Conservation (phyloP, 1,140 invertebrate species). For the Cheumatopsyche charites region DNA sequence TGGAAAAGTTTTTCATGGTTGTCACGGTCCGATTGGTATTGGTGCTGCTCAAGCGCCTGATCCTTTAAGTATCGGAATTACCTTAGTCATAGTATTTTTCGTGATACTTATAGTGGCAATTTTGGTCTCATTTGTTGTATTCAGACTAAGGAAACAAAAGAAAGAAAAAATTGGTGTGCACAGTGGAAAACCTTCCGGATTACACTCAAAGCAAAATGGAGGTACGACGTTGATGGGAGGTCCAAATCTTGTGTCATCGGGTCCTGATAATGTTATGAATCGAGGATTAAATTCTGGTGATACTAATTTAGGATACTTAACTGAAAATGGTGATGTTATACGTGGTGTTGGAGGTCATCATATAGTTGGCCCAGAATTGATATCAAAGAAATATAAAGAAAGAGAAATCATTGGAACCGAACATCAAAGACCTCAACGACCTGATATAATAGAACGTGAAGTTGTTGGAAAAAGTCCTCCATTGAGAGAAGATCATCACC, state of each 20-base stretch:
- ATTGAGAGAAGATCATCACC: constrained; percentile 76
- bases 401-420: constrained; percentile 74
- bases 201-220: constrained; percentile 71
- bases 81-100: constrained; percentile 93
- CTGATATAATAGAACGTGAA: constrained; percentile 92
- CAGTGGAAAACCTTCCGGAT: constrained; percentile 61
- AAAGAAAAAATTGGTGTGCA: constrained; percentile 77
- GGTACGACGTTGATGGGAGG: constrained; percentile 61
- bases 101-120: constrained; percentile 87
- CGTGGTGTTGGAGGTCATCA: constrained; percentile 70
- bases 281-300: constrained; percentile 64
- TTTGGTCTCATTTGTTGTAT: constrained; percentile 87
- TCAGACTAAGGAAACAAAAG: constrained; percentile 81
- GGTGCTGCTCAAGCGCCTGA: constrained; percentile 79
- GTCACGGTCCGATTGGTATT: constrained; percentile 72
- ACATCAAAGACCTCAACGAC: constrained; percentile 75
- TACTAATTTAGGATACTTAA: constrained; percentile 67
- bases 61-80: constrained; percentile 88
- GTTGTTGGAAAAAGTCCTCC: constrained; percentile 81
- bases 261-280: constrained; percentile 63
- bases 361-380: constrained; percentile 77
- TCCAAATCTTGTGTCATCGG: constrained; percentile 63
- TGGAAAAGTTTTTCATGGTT: constrained; percentile 73
- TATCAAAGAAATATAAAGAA: constrained; percentile 88
- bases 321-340: constrained; percentile 71